Evolutionary conservation across 2,888 invertebrate genomes (phyloP).

Genomic region (Ophonus ardosiacus): DNA sequence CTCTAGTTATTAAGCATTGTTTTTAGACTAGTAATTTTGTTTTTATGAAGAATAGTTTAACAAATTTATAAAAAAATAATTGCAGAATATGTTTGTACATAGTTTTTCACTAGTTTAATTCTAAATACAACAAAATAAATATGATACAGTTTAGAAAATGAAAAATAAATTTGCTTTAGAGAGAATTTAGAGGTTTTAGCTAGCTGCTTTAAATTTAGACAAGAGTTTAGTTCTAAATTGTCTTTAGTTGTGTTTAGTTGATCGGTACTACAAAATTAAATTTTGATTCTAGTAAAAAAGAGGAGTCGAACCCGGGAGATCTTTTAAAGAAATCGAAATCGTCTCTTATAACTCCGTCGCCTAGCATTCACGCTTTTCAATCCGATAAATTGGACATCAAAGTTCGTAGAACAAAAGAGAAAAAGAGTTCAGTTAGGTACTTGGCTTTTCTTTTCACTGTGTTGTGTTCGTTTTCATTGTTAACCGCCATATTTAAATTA

Average conservation of each 20-base stretch:
- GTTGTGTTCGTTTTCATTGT: not conserved
- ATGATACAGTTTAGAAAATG: not conserved
- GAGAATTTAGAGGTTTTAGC: no score
- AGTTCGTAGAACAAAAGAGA: conserved; percentile 74
- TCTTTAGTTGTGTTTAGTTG: not conserved
- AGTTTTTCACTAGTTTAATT: not conserved
- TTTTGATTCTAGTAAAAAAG: conserved; percentile 61
- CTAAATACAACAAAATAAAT: not conserved
- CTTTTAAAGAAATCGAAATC: conserved; percentile 59
- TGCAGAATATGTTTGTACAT: conserved; percentile 1
- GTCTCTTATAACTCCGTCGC: conserved; percentile 58
- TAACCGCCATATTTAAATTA: no score
- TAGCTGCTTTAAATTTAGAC: no score
- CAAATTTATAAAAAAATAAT: not conserved
- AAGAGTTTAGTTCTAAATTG: not conserved
- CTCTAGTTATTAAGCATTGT: no score
- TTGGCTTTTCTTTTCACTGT: conserved; percentile 17
- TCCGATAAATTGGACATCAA: conserved; percentile 71
- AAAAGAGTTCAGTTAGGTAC: conserved; percentile 75
- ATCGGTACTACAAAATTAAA: conserved; percentile 47
- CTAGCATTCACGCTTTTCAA: conserved; percentile 53
- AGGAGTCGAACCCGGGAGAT: conserved; percentile 18
- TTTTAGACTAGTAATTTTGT: no score
- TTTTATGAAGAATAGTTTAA: no score
- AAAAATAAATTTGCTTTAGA: no score